Base-by-base conservation (phyloP, 2,888 invertebrate species). In the Nephrotoma flavescens region DNA sequence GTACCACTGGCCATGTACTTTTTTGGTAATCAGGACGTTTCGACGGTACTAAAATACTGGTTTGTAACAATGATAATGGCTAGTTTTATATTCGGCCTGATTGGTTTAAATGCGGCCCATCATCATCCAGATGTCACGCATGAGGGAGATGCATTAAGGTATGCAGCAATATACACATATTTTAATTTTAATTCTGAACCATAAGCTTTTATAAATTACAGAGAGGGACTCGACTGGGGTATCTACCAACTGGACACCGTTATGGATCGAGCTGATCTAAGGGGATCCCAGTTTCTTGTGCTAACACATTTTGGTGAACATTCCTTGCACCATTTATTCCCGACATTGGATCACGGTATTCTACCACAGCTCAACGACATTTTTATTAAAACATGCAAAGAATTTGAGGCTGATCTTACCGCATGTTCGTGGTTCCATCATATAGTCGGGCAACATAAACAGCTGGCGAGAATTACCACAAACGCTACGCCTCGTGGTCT, bases 101-200 rank as follows among this genome's bases (percentile, higher is more conserved):
- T 96, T 87, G 96, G 94, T 1, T 89, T 95, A 0, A 96, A 94
- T 89, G 96, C 96, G 0, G 96, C 95, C 0, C 96, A 96, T 91
- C 96, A 96, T 89, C 96, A 96, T 90, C 96, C 96, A 0, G 94
- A 94, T 45, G 95, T 96, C 87, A 95, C 95, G 89, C 96, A 96
- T 89, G 96, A 96, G 89, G 96, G 96, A 2, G 96, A 97, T 90
- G 91, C 93, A 86, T 92, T 93, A 57, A 93, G 93, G 95, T 95
- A 91, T 88, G 88, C 88, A 44, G 31, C 31, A 31, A 31, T 3
- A 3, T 31, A 31, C 1, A 31, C 31, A 31, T 31, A 31, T 31
- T 31, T 31, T 41, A n/a, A 85, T 41, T 45, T 6, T 4, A 12
- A 41, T 84, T 41, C 41, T 86, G 15, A 41, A 42, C 19, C 15